These are phyloP conservation scores for Fistularia commersonii DNA, from an alignment of 2,797 vertebrate species.

Conservation along the genomic window DNA sequence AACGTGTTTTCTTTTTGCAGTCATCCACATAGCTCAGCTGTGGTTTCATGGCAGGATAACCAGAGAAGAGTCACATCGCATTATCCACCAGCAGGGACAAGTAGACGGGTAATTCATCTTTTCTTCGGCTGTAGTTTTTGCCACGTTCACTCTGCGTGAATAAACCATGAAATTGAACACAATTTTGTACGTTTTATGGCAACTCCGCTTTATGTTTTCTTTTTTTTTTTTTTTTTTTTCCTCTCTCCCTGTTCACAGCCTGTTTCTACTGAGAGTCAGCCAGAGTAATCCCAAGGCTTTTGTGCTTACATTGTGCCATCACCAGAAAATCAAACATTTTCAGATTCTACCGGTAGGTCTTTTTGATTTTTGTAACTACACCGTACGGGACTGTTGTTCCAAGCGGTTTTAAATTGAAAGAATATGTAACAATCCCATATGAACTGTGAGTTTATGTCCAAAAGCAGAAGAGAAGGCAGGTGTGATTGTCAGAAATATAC, in stretches of 20 bases:
- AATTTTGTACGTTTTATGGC: no score
- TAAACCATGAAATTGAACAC: not conserved
- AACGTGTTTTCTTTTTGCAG: slow-evolving; percentile 53
- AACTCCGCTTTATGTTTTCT: not conserved
- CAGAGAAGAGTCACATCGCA: slow-evolving; percentile 93
- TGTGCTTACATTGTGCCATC: slow-evolving; percentile 97
- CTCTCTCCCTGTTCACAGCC: slow-evolving; percentile 63
- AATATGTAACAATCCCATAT: no score
- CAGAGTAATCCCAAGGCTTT: slow-evolving; percentile 99
- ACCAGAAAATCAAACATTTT: slow-evolving; percentile 99
- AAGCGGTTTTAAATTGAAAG: not conserved
- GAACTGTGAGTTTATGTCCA: no score
- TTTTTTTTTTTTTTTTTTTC: not conserved
- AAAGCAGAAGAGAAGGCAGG: no score
- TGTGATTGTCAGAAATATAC: no score
- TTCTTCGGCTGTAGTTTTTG: not conserved
- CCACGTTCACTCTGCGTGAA: not conserved
- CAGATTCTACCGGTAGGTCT: slow-evolving; percentile 93
- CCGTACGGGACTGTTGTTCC: not conserved
- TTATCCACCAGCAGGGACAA: slow-evolving; percentile 95
- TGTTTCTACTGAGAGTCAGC: slow-evolving; percentile 96
- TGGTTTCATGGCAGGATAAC: slow-evolving; percentile 98
- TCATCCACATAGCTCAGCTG: slow-evolving; percentile 94
- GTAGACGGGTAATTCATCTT: slow-evolving; percentile 87
- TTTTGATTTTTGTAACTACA: not conserved